Evolutionary conservation across 1,140 invertebrate genomes (phyloP).

Genomic region (Pomacea maculata): DNA sequence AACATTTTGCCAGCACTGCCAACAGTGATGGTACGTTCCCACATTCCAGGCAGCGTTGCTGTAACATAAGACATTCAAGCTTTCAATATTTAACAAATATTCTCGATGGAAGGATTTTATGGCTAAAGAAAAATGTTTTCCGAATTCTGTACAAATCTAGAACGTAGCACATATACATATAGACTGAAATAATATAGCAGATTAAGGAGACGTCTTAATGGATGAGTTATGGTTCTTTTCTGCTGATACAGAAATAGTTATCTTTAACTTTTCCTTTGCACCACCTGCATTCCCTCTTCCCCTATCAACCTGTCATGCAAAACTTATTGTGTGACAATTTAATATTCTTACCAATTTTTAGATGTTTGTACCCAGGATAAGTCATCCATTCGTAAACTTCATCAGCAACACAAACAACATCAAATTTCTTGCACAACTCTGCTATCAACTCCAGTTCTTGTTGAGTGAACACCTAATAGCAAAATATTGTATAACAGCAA

Average conservation of each 20-base stretch:
- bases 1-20: conserved; percentile 98
- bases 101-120: too few species aligned
- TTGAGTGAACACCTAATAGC: conserved; percentile 65
- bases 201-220: too few species aligned
- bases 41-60: conserved; percentile 90
- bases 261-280: background rate
- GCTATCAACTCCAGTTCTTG: conserved; percentile 80
- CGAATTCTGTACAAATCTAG: too few species aligned
- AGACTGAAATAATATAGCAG: too few species aligned
- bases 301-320: background rate
- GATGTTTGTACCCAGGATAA: conserved; percentile 85
- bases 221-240: too few species aligned
- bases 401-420: conserved; percentile 91
- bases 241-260: too few species aligned
- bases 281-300: background rate
- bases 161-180: too few species aligned
- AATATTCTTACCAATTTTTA: conserved; percentile 75
- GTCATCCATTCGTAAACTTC: conserved; percentile 99
- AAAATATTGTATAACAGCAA: conserved; percentile 2
- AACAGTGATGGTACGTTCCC: conserved; percentile 96
- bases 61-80: too few species aligned
- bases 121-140: too few species aligned
- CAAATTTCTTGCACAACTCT: conserved; percentile 88
- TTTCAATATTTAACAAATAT: too few species aligned
- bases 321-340: background rate